Percentiles rank a stretch among this genome's conserved stretches.
Evolutionary conservation across 2,797 vertebrate genomes (phyloP).

Genomic region (Pangasius djambal): DNA sequence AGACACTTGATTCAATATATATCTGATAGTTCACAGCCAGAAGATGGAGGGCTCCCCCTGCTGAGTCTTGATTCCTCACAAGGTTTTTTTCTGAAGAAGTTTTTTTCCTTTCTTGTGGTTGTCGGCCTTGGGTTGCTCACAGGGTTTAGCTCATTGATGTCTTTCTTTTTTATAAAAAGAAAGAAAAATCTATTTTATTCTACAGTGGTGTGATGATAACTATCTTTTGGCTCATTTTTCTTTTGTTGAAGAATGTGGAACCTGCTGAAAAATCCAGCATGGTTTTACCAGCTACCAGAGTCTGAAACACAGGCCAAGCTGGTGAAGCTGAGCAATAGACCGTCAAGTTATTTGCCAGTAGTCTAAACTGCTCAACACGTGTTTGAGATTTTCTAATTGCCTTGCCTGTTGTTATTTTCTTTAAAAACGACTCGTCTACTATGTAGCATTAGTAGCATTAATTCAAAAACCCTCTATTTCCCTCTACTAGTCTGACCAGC

Average conservation of each 20-base stretch:
- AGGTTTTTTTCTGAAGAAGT: background rate
- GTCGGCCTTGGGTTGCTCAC: background rate
- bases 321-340: background rate
- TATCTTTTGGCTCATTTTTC: background rate
- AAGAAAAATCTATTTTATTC: background rate
- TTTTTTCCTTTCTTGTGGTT: background rate
- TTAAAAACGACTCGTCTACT: background rate
- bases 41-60: conserved; percentile 3
- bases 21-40: background rate
- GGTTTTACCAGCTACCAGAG: background rate
- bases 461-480: background rate
- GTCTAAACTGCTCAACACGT: background rate
- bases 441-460: background rate
- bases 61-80: background rate
- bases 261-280: background rate
- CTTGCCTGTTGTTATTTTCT: background rate
- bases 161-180: background rate
- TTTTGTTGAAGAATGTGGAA: no score
- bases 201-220: background rate
- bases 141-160: background rate
- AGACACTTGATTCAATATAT: no score
- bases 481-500: background rate
- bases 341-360: conserved; percentile 2
- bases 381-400: background rate
- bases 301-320: background rate